Evolutionary conservation across 2,888 invertebrate species (phyloP).

Genomic region (Rhamnusium bicolor): DNA sequence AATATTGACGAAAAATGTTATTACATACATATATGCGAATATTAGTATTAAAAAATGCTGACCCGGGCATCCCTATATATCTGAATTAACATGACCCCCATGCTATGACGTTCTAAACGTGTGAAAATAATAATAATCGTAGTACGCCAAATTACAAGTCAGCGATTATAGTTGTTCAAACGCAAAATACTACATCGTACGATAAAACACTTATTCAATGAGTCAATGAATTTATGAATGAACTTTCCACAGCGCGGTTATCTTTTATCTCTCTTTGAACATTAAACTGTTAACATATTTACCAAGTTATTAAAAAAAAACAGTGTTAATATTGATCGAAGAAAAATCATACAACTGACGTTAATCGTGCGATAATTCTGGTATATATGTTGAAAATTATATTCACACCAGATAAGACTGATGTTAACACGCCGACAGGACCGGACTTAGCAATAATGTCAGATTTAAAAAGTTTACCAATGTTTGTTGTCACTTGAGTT

Average conservation of each 20-base stretch:
- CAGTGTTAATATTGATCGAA: not conserved
- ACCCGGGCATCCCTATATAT: not conserved
- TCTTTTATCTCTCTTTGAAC: constrained; percentile 1
- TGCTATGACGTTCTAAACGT: not conserved
- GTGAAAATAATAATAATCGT: not conserved
- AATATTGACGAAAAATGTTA: too few relatives aligned
- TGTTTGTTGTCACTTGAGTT: not conserved
- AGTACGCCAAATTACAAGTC: not conserved
- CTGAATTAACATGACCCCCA: too few relatives aligned
- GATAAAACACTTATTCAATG: constrained; percentile 33
- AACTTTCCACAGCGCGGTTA: constrained; percentile 32
- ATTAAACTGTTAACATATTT: constrained; percentile 24
- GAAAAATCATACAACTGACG: not conserved
- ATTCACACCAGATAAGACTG: not conserved
- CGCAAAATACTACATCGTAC: constrained; percentile 36
- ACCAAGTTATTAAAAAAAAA: not conserved
- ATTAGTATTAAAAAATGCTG: not conserved
- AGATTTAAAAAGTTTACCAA: not conserved
- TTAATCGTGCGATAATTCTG: constrained; percentile 18
- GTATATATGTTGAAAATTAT: not conserved
- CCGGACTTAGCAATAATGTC: not conserved
- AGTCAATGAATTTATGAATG: constrained; percentile 43
- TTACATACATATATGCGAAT: too few relatives aligned
- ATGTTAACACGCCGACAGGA: not conserved
- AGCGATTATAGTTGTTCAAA: constrained; percentile 4